phyloP scores from a whole-genome alignment of 1,140 invertebrate species.

The Psilanteris sp. region DNA sequence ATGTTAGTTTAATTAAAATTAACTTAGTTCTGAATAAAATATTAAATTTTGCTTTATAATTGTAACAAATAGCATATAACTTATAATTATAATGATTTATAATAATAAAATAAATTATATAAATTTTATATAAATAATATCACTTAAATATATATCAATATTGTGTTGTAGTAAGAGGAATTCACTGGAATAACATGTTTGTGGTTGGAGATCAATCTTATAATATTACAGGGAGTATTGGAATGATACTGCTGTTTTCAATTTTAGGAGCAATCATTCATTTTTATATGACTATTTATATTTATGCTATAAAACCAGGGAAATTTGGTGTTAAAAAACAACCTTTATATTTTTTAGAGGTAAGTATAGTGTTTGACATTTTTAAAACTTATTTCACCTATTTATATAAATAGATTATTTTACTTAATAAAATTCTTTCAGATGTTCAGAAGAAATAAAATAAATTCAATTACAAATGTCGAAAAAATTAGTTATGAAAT shows the following conservation, averaged over 20 bases:
- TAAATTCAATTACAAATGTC: slow-evolving; percentile 63
- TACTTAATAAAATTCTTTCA: no score
- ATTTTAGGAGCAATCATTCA: slow-evolving; percentile 78
- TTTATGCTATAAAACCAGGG: slow-evolving; percentile 81
- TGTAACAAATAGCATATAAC: no score
- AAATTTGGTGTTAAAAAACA: slow-evolving; percentile 79
- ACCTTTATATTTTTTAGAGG: slow-evolving; percentile 80
- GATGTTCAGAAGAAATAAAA: slow-evolving; percentile 71
- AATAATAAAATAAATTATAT: no score
- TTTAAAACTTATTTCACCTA: no score
- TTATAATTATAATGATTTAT: no score
- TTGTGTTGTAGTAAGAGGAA: slow-evolving; percentile 77
- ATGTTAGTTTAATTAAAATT: no score
- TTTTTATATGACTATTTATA: slow-evolving; percentile 79
- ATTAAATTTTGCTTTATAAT: no score
- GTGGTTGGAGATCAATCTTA: slow-evolving; percentile 79
- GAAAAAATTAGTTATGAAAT: slow-evolving; percentile 61
- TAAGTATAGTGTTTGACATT: no score
- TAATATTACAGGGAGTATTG: slow-evolving; percentile 76
- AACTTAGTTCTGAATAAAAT: no score
- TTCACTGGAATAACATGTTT: slow-evolving; percentile 82
- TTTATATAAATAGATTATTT: no score
- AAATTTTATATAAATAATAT: no score
- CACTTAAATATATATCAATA: no score
- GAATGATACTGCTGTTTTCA: slow-evolving; percentile 77